These are phyloP conservation scores for Deroplatys truncata DNA, from an alignment of 2,888 invertebrate species.

Conservation along the genomic window DNA sequence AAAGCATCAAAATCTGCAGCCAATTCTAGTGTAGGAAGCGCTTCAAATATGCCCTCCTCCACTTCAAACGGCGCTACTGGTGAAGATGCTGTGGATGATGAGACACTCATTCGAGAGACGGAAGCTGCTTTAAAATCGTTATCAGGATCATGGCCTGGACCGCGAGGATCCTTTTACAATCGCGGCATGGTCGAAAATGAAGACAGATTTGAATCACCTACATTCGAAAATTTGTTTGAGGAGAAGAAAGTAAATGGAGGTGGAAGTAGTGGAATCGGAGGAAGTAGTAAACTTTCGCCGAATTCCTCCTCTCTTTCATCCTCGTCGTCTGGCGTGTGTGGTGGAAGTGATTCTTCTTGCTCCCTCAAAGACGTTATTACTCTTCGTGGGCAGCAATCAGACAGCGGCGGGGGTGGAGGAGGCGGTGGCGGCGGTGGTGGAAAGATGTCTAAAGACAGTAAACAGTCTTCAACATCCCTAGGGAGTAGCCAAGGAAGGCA, in stretches of 20 bases:
- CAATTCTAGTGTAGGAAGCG: neutral
- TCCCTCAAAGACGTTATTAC: constrained; percentile 64
- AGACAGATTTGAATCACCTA: constrained; percentile 66
- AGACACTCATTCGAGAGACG: constrained; percentile 80
- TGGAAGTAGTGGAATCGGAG: neutral
- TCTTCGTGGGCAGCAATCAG: constrained; percentile 43
- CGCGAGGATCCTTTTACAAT: constrained; percentile 58
- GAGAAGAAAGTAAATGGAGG: constrained; percentile 63
- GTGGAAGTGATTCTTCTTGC: constrained; percentile 53
- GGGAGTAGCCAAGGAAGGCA: neutral
- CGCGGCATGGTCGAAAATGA: constrained; percentile 56
- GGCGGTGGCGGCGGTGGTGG: constrained; percentile 33
- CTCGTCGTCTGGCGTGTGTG: constrained; percentile 40
- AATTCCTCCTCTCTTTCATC: constrained; percentile 20
- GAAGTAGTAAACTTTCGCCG: constrained; percentile 15
- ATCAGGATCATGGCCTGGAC: constrained; percentile 81
- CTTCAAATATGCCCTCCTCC: constrained; percentile 53
- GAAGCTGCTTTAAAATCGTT: constrained; percentile 82
- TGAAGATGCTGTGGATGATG: constrained; percentile 64
- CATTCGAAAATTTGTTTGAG: constrained; percentile 80
- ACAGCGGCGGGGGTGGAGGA: constrained; percentile 36
- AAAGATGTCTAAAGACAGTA: neutral
- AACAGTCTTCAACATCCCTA: neutral
- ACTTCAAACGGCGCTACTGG: constrained; percentile 31
- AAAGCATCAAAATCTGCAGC: constrained; percentile 41